Percentiles rank a stretch among this genome's conserved stretches.
These are phyloP conservation scores for Drosophila equinoxialis DNA, from an alignment of 1,140 invertebrate genomes.

Conservation along the genomic window DNA sequence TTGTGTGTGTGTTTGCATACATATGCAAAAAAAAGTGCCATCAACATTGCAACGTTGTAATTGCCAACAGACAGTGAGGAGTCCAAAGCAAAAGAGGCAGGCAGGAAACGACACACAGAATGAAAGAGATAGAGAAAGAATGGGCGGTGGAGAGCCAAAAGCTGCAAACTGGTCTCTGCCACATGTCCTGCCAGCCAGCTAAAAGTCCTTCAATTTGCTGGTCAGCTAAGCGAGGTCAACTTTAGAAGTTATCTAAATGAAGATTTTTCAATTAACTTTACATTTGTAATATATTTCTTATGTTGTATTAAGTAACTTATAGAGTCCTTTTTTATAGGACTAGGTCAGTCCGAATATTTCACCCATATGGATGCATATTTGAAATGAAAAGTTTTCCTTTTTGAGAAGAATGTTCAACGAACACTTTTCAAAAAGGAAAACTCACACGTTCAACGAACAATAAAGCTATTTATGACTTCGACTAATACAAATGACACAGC, in stretches of 20 bases:
- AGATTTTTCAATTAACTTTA: background rate
- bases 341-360: too few relatives aligned
- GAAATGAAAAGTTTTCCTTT: too few relatives aligned
- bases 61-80: slow-evolving; percentile 73
- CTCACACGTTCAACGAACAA: too few relatives aligned
- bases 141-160: slow-evolving; percentile 11
- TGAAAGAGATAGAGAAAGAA: background rate
- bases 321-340: too few relatives aligned
- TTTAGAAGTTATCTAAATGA: background rate
- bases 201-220: slow-evolving; percentile 43
- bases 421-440: too few relatives aligned
- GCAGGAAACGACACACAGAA: background rate
- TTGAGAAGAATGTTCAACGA: too few relatives aligned
- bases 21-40: slow-evolving; percentile 51
- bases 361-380: too few relatives aligned
- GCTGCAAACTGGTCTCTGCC: slow-evolving; percentile 59
- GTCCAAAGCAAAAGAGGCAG: slow-evolving; percentile 34
- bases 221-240: slow-evolving; percentile 33
- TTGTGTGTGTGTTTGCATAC: slow-evolving; percentile 32
- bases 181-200: slow-evolving; percentile 67
- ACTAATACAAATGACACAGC: too few relatives aligned
- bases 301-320: too few relatives aligned
- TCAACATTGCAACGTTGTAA: slow-evolving; percentile 78
- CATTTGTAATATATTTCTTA: too few relatives aligned
- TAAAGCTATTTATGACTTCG: too few relatives aligned